Conservation (phyloP, 35 echinoderm and acorn worm species). For the Eucidaris tribuloides region DNA sequence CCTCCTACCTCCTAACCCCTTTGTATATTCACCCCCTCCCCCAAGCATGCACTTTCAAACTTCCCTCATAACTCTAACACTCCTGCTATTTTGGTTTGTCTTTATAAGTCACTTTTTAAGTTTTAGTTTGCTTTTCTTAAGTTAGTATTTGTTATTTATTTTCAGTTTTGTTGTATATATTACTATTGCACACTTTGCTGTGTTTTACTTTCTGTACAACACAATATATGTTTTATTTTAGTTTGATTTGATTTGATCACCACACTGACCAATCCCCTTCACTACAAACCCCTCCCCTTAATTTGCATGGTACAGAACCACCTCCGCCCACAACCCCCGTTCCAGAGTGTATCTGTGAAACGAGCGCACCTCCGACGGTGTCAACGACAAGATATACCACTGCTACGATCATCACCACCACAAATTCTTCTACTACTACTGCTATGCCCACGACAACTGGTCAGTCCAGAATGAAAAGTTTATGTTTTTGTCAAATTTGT, state of each 20-base stretch:
- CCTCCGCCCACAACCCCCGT: slow-evolving; percentile 17
- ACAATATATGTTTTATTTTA: too few species aligned
- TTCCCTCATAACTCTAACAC: too few species aligned
- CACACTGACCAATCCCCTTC: not conserved
- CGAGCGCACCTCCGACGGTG: not conserved
- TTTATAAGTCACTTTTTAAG: not conserved
- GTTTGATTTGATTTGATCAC: too few species aligned
- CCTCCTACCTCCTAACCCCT: too few species aligned
- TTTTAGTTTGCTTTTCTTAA: too few species aligned
- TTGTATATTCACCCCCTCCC: too few species aligned
- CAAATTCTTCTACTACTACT: not conserved
- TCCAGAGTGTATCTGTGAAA: slow-evolving; percentile 19
- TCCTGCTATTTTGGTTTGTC: not conserved
- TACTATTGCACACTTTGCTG: too few species aligned
- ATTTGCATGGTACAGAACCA: slow-evolving; percentile 29
- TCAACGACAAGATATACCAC: not conserved
- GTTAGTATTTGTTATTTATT: not conserved
- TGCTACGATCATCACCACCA: not conserved
- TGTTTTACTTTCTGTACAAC: too few species aligned
- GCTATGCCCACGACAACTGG: not conserved
- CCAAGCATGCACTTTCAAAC: too few species aligned
- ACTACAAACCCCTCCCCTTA: not conserved
- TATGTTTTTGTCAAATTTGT: not conserved
- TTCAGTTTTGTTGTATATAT: not conserved
- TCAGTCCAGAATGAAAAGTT: not conserved